Evolutionary conservation across 1,140 invertebrate genomes (phyloP).

Genomic region (Cyphomyrmex costatus): DNA sequence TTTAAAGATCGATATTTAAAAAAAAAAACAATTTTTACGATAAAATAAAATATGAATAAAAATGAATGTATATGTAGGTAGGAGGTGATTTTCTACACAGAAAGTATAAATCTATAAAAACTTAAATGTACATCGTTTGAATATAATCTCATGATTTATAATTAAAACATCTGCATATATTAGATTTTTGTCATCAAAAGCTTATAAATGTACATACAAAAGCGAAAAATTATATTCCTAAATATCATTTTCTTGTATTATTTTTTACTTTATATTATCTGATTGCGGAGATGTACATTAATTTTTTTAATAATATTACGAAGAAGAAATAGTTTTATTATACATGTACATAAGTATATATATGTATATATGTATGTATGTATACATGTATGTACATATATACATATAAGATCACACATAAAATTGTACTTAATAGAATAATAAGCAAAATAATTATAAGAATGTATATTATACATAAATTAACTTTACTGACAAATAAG

Average conservation of each 20-base stretch:
- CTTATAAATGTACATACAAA: conserved; percentile 28
- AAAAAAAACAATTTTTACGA: conserved; percentile 59
- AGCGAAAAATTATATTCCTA: conserved; percentile 22
- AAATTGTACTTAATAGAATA: conserved; percentile 68
- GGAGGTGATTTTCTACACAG: conserved; percentile 43
- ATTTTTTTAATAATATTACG: conserved; percentile 20
- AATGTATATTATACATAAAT: conserved; percentile 48
- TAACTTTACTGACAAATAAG: conserved; percentile 68
- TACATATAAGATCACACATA: conserved; percentile 3
- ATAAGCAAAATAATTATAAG: conserved; percentile 47
- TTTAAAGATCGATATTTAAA: not conserved
- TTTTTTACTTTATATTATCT: conserved; percentile 20
- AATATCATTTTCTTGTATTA: conserved; percentile 15
- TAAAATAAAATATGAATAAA: conserved; percentile 24
- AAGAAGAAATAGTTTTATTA: conserved; percentile 27
- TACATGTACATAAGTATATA: not conserved
- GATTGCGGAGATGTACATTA: conserved; percentile 8
- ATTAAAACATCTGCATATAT: conserved; percentile 18
- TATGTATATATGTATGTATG: no score
- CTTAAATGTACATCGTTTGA: conserved; percentile 31
- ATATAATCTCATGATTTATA: conserved; percentile 45
- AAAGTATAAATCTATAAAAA: conserved; percentile 13
- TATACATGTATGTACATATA: no score
- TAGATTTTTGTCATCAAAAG: no score
- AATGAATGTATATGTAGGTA: conserved; percentile 45